A percentile compares a stretch with the other conserved stretches of the same genome.
phyloP scores from a whole-genome alignment of 2,888 invertebrate species.

The Sphaeridia pumilis region DNA sequence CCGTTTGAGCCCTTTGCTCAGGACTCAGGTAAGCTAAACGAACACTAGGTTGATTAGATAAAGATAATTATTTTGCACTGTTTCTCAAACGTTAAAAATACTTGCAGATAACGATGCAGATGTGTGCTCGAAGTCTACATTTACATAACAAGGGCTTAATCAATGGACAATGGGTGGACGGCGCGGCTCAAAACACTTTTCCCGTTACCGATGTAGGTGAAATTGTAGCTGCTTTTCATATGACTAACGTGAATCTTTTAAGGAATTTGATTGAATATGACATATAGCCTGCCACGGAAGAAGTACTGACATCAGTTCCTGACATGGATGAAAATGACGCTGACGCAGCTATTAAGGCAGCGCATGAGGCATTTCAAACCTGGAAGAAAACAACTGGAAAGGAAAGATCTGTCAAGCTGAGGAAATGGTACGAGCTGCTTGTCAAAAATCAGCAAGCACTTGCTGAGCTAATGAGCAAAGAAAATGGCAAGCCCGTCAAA shows the following conservation, averaged over 20 bases:
- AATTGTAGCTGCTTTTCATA: no score
- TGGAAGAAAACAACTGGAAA: constrained; percentile 75
- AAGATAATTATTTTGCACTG: no score
- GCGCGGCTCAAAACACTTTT: constrained; percentile 56
- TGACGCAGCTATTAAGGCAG: constrained; percentile 59
- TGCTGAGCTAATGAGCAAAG: constrained; percentile 66
- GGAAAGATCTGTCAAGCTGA: constrained; percentile 47
- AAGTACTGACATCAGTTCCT: constrained; percentile 61
- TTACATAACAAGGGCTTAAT: constrained; percentile 49
- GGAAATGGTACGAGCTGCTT: constrained; percentile 69
- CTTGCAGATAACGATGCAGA: no score
- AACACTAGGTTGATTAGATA: no score
- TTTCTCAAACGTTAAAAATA: no score
- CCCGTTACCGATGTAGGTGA: constrained; percentile 45
- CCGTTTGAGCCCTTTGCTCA: no score
- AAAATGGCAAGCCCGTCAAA: constrained; percentile 78
- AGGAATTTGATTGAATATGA: no score
- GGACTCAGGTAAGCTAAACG: no score
- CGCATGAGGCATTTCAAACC: constrained; percentile 59
- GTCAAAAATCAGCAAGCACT: constrained; percentile 59
- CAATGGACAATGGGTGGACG: constrained; percentile 68
- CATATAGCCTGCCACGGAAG: constrained; percentile 51
- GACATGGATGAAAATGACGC: constrained; percentile 70
- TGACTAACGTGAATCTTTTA: not conserved
- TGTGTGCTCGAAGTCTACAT: not conserved